These are phyloP conservation scores for Neogobius melanostomus DNA, from an alignment of 2,113 vertebrate genomes.

Conservation along the genomic window DNA sequence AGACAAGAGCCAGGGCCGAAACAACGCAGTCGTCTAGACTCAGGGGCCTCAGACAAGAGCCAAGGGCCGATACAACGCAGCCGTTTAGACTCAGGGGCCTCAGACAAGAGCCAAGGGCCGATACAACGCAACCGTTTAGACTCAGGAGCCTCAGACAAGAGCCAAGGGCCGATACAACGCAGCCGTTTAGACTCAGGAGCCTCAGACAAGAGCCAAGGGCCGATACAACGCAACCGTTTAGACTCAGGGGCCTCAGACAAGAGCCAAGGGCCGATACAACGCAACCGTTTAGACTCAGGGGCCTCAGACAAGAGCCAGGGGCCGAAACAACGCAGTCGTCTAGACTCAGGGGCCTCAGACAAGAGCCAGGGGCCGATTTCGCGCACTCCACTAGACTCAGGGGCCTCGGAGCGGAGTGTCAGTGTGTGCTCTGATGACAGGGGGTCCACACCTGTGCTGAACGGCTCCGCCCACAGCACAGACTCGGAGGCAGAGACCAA, in stretches of 20 bases:
- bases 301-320: neutral
- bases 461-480: slow-evolving; percentile 52
- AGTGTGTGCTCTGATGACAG: slow-evolving; percentile 50
- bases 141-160: slow-evolving; percentile 38
- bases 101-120: neutral
- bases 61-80: slow-evolving; percentile 51
- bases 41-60: slow-evolving; percentile 69
- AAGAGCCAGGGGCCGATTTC: neutral
- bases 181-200: slow-evolving; percentile 5
- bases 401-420: slow-evolving; percentile 46
- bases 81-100: slow-evolving; percentile 1
- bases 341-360: neutral
- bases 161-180: slow-evolving; percentile 56
- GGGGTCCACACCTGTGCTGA: slow-evolving; percentile 22
- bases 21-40: slow-evolving; percentile 54
- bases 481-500: slow-evolving; percentile 47
- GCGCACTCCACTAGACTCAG: slow-evolving; percentile 34
- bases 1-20: slow-evolving; percentile 27
- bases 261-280: slow-evolving; percentile 53
- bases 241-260: slow-evolving; percentile 70
- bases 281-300: neutral
- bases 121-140: neutral
- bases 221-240: slow-evolving; percentile 7
- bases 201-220: no score
- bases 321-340: neutral